Percentiles rank a stretch among this genome's conserved stretches.
These are phyloP conservation scores for Orycteropus afer DNA, from an alignment of 2,113 vertebrate genomes.

Conservation along the genomic window DNA sequence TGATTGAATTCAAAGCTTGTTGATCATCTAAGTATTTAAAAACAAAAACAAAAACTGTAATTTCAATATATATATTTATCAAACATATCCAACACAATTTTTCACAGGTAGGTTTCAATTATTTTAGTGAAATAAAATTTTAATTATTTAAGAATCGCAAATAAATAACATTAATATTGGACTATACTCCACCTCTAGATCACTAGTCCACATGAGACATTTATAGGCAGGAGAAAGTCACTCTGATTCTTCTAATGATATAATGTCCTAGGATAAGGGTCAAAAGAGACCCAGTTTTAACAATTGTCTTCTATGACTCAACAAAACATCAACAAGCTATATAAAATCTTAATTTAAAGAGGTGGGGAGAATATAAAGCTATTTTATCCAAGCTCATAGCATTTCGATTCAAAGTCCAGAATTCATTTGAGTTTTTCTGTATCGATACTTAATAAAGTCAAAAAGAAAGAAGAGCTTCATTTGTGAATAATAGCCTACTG, in stretches of 20 bases:
- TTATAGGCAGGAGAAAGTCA: not conserved
- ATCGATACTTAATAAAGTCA: not conserved
- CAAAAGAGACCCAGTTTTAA: not conserved
- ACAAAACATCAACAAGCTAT: slow-evolving; percentile 10
- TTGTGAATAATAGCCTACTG: not conserved
- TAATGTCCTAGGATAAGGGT: not conserved
- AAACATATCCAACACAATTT: slow-evolving; percentile 33
- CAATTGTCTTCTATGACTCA: slow-evolving; percentile 31
- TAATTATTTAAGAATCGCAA: slow-evolving; percentile 34
- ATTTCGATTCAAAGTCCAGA: slow-evolving; percentile 22
- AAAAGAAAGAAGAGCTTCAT: slow-evolving; percentile 26
- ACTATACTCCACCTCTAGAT: not conserved
- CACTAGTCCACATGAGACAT: not conserved
- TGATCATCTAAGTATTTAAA: slow-evolving; percentile 90
- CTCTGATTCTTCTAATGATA: slow-evolving; percentile 29
- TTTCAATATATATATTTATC: slow-evolving; percentile 56
- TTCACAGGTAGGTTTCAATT: not conserved
- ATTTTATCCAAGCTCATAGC: not conserved
- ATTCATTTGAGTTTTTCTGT: not conserved
- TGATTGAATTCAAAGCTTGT: slow-evolving; percentile 98
- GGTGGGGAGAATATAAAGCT: not conserved
- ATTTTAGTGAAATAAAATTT: slow-evolving; percentile 35
- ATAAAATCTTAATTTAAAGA: slow-evolving; percentile 17
- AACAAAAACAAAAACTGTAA: slow-evolving; percentile 51
- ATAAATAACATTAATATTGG: not conserved